Percentiles rank a stretch among this genome's conserved stretches.
phyloP scores from a whole-genome alignment of 2,888 invertebrate genomes.

The Tanytarsus gracilentus region DNA sequence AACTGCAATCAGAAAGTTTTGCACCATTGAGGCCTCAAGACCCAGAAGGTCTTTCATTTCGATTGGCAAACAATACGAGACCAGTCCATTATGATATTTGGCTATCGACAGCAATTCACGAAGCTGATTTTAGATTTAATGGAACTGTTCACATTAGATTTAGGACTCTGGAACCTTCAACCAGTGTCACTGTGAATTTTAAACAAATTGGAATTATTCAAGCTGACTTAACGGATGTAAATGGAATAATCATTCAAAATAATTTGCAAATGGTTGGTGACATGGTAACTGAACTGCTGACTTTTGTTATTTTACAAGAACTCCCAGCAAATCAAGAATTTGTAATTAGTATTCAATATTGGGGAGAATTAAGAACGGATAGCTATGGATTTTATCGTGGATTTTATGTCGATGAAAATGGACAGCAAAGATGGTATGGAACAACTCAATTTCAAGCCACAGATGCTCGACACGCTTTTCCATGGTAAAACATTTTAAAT shows the following conservation, averaged over 20 bases:
- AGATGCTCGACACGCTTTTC: constrained; percentile 58
- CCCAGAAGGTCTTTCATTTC: constrained; percentile 43
- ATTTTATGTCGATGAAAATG: constrained; percentile 42
- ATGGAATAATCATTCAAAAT: not conserved
- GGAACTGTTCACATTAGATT: constrained; percentile 47
- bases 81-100: constrained; percentile 49
- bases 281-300: constrained; percentile 28
- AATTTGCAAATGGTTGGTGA: not conserved
- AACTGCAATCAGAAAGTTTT: too few species aligned
- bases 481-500: constrained; percentile 48
- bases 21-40: too few species aligned
- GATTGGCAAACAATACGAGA: constrained; percentile 47
- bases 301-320: not conserved
- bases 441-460: constrained; percentile 59
- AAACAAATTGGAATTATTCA: not conserved
- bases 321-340: constrained; percentile 36
- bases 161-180: constrained; percentile 44
- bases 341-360: constrained; percentile 48
- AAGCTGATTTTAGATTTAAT: constrained; percentile 35
- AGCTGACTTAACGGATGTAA: not conserved
- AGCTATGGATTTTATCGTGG: constrained; percentile 58
- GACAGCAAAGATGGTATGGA: constrained; percentile 31
- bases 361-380: constrained; percentile 48
- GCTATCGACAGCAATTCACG: constrained; percentile 45
- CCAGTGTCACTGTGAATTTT: constrained; percentile 34